A percentile compares a stretch with the other conserved stretches of the same genome.
Conservation (phyloP, 2,797 vertebrate genomes). For the Pelochelys cantorii region DNA sequence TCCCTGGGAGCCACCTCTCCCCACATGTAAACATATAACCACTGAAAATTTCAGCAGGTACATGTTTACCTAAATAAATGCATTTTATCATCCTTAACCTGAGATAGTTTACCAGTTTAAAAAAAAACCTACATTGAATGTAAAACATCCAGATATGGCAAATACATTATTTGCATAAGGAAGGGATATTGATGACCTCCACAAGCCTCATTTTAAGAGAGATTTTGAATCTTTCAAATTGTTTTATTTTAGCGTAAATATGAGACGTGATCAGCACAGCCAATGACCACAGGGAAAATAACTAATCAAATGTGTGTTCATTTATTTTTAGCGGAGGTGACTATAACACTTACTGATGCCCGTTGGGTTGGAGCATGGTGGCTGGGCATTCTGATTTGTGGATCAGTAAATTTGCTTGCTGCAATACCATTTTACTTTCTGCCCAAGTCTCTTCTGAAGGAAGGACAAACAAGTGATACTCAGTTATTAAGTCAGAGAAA, state of each 20-base stretch:
- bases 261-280: background rate
- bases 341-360: conserved; percentile 84
- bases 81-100: background rate
- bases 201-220: background rate
- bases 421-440: conserved; percentile 89
- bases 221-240: background rate
- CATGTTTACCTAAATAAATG: too few species aligned
- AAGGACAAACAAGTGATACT: conserved; percentile 35
- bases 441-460: conserved; percentile 82
- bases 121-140: background rate
- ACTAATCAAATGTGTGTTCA: background rate
- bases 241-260: background rate
- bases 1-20: too few species aligned
- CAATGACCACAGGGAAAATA: background rate
- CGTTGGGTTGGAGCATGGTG: conserved; percentile 94
- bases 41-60: too few species aligned
- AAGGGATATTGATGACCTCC: background rate
- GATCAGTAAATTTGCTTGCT: conserved; percentile 81
- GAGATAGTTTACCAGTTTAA: background rate
- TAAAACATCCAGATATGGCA: background rate
- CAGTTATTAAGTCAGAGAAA: background rate
- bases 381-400: conserved; percentile 89
- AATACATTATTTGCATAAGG: background rate
- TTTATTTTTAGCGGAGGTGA: conserved; percentile 80
- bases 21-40: too few species aligned